Evolutionary conservation across 2,797 vertebrate species (phyloP).

Genomic region (Hapalemur alaotrensis): DNA sequence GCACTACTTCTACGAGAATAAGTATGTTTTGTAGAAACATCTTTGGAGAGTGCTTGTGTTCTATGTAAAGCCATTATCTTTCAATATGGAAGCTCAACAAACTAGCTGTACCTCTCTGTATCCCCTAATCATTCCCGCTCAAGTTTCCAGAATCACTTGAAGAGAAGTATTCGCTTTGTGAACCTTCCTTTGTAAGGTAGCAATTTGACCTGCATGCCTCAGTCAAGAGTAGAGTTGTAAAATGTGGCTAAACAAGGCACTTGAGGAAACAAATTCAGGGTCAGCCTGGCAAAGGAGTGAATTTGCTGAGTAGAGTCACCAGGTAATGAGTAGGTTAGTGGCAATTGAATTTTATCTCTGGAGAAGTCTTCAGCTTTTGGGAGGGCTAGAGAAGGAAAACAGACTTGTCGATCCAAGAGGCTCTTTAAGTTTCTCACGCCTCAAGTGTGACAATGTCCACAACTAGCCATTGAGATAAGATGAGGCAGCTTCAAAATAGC

Average conservation of each 20-base stretch:
- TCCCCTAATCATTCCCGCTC: background rate
- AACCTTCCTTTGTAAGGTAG: constrained; percentile 6
- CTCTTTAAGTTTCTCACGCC: constrained; percentile 42
- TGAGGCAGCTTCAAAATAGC: constrained; percentile 35
- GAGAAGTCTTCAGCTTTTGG: constrained; percentile 56
- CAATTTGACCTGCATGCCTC: constrained; percentile 22
- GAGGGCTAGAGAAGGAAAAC: constrained; percentile 52
- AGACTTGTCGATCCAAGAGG: constrained; percentile 67
- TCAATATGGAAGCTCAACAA: constrained; percentile 20
- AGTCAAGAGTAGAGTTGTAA: constrained; percentile 48
- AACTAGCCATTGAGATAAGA: constrained; percentile 46
- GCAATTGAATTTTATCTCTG: constrained; percentile 52
- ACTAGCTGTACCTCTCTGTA: background rate
- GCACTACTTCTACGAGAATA: background rate
- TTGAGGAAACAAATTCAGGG: constrained; percentile 52
- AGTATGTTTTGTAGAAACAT: background rate
- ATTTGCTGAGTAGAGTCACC: background rate
- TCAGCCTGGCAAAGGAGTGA: background rate
- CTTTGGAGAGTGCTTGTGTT: constrained; percentile 58
- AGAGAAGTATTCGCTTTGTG: constrained; percentile 45
- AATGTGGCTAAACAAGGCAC: constrained; percentile 54
- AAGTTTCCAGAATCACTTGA: constrained; percentile 51
- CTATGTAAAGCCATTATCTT: constrained; percentile 42
- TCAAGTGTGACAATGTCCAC: constrained; percentile 51
- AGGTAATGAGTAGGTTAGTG: constrained; percentile 30